These are phyloP conservation scores for Petromus typicus DNA, from an alignment of 2,113 vertebrate species.

Conservation along the genomic window DNA sequence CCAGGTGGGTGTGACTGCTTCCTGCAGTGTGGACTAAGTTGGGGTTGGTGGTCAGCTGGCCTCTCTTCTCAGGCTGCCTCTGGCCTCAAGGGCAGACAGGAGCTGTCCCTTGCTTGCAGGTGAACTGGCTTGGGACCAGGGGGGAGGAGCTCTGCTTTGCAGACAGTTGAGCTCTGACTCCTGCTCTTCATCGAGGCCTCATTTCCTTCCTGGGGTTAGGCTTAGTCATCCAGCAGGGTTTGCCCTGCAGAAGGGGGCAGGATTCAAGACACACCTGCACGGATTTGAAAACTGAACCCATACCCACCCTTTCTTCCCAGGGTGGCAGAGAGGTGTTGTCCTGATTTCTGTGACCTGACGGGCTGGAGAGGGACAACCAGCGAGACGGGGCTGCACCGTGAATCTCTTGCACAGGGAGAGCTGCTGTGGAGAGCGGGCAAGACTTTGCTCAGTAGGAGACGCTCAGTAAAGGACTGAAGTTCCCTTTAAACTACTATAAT, in stretches of 20 bases:
- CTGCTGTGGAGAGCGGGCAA: background rate
- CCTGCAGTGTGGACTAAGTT: background rate
- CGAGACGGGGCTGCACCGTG: background rate
- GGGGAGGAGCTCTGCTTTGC: background rate
- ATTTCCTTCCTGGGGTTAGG: constrained; percentile 12
- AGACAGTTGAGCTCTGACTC: background rate
- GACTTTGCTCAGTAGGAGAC: background rate
- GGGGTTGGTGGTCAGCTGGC: background rate
- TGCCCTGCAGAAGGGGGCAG: background rate
- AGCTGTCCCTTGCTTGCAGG: background rate
- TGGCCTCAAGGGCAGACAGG: background rate
- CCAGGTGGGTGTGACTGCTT: background rate
- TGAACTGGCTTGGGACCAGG: background rate
- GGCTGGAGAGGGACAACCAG: background rate
- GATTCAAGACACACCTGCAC: background rate
- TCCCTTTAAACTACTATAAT: constrained; percentile 42
- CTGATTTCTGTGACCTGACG: background rate
- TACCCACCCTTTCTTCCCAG: background rate
- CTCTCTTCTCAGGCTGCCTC: background rate
- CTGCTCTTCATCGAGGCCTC: background rate
- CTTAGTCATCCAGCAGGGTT: background rate
- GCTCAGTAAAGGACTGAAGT: background rate
- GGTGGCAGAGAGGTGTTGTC: background rate
- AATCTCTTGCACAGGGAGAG: background rate
- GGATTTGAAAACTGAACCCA: background rate